Evolutionary conservation across 2,888 invertebrate species (phyloP).

Genomic region (Corythucha ciliata): DNA sequence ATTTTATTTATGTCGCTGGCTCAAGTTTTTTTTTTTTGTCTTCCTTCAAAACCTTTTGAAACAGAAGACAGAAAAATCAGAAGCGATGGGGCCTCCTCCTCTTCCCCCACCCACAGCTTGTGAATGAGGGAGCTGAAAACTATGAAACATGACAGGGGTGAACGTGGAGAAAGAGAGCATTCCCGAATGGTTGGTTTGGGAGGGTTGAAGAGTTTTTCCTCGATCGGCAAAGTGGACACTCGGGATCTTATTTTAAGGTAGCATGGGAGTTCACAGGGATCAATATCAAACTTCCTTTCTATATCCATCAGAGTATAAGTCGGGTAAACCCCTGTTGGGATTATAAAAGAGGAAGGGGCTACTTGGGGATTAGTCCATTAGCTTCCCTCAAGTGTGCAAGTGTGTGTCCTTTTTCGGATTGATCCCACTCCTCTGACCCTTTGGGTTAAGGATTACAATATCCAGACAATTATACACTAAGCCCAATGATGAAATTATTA

Average conservation of each 20-base stretch:
- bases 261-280: too few relatives aligned
- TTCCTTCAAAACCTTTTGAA: too few relatives aligned
- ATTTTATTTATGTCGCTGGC: too few relatives aligned
- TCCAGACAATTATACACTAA: conserved; percentile 31
- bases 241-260: too few relatives aligned
- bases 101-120: background rate
- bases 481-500: conserved; percentile 31
- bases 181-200: too few relatives aligned
- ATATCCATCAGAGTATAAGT: conserved; percentile 30
- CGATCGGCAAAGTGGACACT: too few relatives aligned
- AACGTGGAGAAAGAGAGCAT: too few relatives aligned
- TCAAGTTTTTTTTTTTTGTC: too few relatives aligned
- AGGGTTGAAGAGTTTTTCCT: too few relatives aligned
- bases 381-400: conserved; percentile 21
- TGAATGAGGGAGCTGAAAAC: background rate
- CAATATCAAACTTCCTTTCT: conserved; percentile 22
- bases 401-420: conserved; percentile 15
- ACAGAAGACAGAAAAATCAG: too few relatives aligned
- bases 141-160: too few relatives aligned
- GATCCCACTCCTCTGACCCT: conserved; percentile 20
- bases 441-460: conserved; percentile 28
- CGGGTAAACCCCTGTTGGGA: conserved; percentile 29
- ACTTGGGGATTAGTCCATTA: conserved; percentile 26
- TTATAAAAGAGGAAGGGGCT: conserved; percentile 26
- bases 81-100: too few relatives aligned